Percentiles rank a stretch among this genome's conserved stretches.
Conservation (phyloP, 2,888 invertebrate genomes). For the Drosophila austrosaltans region DNA sequence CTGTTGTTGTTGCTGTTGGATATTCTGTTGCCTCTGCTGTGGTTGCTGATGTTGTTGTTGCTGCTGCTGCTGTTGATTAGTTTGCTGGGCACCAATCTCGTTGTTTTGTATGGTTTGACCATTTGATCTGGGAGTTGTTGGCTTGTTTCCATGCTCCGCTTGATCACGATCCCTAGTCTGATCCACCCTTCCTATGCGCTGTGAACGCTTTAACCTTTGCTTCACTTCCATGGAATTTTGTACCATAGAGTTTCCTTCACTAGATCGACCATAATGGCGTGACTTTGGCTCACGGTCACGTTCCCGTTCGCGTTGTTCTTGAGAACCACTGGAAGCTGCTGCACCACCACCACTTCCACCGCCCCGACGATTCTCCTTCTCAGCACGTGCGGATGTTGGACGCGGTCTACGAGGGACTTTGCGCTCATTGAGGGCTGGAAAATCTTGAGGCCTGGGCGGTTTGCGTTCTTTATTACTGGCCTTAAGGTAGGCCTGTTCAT, state of each 20-base stretch:
- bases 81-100: conserved; percentile 27
- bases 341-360: conserved; percentile 5
- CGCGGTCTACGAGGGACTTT: conserved; percentile 57
- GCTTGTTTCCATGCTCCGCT: conserved; percentile 49
- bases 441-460: conserved; percentile 85
- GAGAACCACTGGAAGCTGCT: conserved; percentile 23
- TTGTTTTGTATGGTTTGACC: conserved; percentile 43
- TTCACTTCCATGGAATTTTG: conserved; percentile 82
- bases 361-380: conserved; percentile 81
- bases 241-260: conserved; percentile 39
- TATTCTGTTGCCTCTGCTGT: conserved; percentile 41
- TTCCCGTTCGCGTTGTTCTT: conserved; percentile 39
- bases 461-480: conserved; percentile 82
- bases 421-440: conserved; percentile 84
- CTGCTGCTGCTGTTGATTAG: conserved; percentile 52
- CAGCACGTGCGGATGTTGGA: conserved; percentile 73
- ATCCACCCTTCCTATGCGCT: conserved; percentile 40
- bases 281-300: conserved; percentile 55
- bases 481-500: conserved; percentile 93
- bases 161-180: conserved; percentile 53
- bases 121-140: conserved; percentile 37
- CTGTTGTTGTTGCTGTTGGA: conserved; percentile 67
- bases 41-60: conserved; percentile 18
- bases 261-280: conserved; percentile 56
- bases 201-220: conserved; percentile 66